Conservation (phyloP, 2,113 vertebrate genomes). For the Chionodraco myersi region DNA sequence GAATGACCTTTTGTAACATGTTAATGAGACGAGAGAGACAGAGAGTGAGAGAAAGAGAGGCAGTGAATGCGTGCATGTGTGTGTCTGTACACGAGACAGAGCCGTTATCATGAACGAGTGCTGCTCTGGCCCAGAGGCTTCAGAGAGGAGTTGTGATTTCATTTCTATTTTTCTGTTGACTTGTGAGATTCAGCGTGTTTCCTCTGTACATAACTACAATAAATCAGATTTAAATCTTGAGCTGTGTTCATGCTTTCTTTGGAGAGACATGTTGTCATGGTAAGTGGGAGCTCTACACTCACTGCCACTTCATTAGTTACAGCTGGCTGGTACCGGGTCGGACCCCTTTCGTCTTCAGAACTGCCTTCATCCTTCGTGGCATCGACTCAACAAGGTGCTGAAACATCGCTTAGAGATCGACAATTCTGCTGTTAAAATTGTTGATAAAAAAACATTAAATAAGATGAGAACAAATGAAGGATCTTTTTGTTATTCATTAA, state of each 20-base stretch:
- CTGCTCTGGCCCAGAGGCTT: slow-evolving; percentile 45
- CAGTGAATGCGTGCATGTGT: slow-evolving; percentile 26
- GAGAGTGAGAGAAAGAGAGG: not conserved
- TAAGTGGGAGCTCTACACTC: no score
- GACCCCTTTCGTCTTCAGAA: no score
- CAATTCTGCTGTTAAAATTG: no score
- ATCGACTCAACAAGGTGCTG: no score
- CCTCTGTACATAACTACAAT: slow-evolving; percentile 80
- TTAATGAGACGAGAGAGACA: slow-evolving; percentile 26
- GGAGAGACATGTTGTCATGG: not conserved
- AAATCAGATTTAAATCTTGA: slow-evolving; percentile 74
- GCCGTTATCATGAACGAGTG: slow-evolving; percentile 12
- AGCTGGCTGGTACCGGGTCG: no score
- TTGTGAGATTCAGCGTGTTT: slow-evolving; percentile 74
- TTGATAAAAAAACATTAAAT: no score
- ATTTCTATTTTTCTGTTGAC: slow-evolving; percentile 74
- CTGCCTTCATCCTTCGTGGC: no score
- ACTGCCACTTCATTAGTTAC: no score
- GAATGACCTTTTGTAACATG: slow-evolving; percentile 45
- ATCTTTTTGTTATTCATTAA: no score
- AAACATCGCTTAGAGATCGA: no score
- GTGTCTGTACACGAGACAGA: not conserved
- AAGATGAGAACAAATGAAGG: no score
- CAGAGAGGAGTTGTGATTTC: slow-evolving; percentile 57
- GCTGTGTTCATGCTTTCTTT: not conserved